Conservation (phyloP, 1,140 invertebrate species). For the Sogatella furcifera region DNA sequence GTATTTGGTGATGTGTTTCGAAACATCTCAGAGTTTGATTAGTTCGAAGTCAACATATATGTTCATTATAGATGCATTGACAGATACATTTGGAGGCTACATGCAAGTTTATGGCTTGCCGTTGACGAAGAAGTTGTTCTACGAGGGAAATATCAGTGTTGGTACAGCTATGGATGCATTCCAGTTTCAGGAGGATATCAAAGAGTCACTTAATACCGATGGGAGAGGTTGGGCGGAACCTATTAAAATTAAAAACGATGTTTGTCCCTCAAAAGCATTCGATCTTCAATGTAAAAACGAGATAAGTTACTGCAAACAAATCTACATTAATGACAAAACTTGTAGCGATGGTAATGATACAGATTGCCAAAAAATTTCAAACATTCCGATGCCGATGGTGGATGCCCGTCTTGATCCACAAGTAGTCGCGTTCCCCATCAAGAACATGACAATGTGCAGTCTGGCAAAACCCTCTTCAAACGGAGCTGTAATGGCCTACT, state of each 20-base stretch:
- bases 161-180: constrained; percentile 6
- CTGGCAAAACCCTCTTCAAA: not conserved
- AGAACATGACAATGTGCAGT: not conserved
- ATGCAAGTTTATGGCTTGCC: constrained; percentile 16
- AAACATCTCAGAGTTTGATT: constrained; percentile 1
- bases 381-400: not conserved
- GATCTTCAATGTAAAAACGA: not conserved
- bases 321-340: too few species aligned
- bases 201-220: constrained; percentile 16
- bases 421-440: not conserved
- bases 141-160: constrained; percentile 17
- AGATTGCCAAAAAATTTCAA: not conserved
- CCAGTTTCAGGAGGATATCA: constrained; percentile 14
- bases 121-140: constrained; percentile 16
- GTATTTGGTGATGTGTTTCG: constrained; percentile 9
- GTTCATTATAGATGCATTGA: constrained; percentile 7
- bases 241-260: constrained; percentile 4
- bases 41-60: not conserved
- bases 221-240: constrained; percentile 17
- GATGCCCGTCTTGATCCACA: not conserved
- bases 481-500: not conserved
- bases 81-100: constrained; percentile 17
- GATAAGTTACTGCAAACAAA: not conserved
- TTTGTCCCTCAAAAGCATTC: not conserved
- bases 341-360: not conserved